Evolutionary conservation across 2,888 invertebrate species (phyloP).

Genomic region (Euplagia quadripunctaria): DNA sequence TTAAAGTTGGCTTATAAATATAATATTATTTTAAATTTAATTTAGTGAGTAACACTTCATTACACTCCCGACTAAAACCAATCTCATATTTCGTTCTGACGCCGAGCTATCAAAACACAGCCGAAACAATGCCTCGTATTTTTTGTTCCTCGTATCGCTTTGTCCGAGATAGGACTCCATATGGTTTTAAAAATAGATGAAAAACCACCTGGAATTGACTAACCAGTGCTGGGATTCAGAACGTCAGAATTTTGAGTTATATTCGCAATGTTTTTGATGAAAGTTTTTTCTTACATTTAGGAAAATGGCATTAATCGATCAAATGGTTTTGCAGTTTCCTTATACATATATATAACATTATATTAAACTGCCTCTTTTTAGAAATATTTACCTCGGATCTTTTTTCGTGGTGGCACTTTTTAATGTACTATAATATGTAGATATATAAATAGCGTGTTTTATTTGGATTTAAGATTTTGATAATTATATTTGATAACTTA

Average conservation of each 20-base stretch:
- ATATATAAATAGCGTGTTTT: too few species aligned
- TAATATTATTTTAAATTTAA: too few species aligned
- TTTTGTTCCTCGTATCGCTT: slow-evolving; percentile 53
- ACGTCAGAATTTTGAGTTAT: slow-evolving; percentile 24
- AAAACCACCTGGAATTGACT: slow-evolving; percentile 43
- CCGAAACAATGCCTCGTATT: slow-evolving; percentile 44
- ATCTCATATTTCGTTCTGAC: slow-evolving; percentile 41
- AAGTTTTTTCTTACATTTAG: background rate
- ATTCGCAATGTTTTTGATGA: background rate
- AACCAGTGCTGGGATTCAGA: slow-evolving; percentile 36
- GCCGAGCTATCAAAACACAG: slow-evolving; percentile 50
- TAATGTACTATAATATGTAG: too few species aligned
- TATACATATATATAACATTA: too few species aligned
- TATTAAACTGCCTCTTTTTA: too few species aligned
- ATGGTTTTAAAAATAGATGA: slow-evolving; percentile 35
- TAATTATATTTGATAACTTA: too few species aligned
- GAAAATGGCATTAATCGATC: too few species aligned
- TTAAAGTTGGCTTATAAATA: too few species aligned
- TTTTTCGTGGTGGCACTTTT: too few species aligned
- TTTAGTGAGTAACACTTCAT: background rate
- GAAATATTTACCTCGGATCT: too few species aligned
- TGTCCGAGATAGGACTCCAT: slow-evolving; percentile 41
- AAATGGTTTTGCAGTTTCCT: too few species aligned
- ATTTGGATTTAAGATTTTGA: too few species aligned
- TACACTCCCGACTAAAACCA: slow-evolving; percentile 11